phyloP scores from a whole-genome alignment of 92 coral and sea anemone species.

The Epizoanthus illoricatus region DNA sequence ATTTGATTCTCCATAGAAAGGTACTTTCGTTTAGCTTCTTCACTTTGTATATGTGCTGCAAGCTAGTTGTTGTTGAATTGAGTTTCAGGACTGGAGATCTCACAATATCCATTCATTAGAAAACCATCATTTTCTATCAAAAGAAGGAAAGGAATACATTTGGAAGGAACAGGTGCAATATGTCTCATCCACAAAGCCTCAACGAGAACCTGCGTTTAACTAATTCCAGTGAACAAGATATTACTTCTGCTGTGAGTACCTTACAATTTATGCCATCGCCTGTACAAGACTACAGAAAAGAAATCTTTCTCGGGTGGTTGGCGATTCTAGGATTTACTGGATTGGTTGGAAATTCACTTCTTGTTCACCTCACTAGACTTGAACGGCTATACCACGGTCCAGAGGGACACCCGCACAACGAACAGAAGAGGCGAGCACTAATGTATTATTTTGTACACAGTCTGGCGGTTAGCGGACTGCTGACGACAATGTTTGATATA shows the following conservation, averaged over 20 bases:
- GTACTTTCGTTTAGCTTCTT: no score
- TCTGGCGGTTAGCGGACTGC: slow-evolving; percentile 28
- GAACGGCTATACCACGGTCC: slow-evolving; percentile 10
- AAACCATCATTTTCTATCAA: no score
- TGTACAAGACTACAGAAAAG: neutral
- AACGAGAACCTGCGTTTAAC: no score
- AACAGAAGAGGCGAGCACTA: slow-evolving; percentile 13
- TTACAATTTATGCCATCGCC: neutral
- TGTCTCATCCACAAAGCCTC: no score
- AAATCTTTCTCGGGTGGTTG: slow-evolving; percentile 2
- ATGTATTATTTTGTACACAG: slow-evolving; percentile 20
- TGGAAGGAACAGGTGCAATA: no score
- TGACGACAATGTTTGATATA: slow-evolving; percentile 9
- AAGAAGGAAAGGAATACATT: no score
- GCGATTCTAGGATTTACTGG: neutral
- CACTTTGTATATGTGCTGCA: no score
- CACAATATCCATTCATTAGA: no score
- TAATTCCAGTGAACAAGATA: no score
- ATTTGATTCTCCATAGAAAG: no score
- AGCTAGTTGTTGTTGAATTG: no score
- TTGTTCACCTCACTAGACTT: slow-evolving; percentile 15
- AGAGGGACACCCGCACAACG: neutral
- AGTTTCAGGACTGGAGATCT: no score
- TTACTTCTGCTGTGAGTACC: neutral
- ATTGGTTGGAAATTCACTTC: slow-evolving; percentile 5